A percentile compares a stretch with the other conserved stretches of the same genome.
Evolutionary conservation across 1,140 invertebrate genomes (phyloP).

Genomic region (Drosophila grimshawi): DNA sequence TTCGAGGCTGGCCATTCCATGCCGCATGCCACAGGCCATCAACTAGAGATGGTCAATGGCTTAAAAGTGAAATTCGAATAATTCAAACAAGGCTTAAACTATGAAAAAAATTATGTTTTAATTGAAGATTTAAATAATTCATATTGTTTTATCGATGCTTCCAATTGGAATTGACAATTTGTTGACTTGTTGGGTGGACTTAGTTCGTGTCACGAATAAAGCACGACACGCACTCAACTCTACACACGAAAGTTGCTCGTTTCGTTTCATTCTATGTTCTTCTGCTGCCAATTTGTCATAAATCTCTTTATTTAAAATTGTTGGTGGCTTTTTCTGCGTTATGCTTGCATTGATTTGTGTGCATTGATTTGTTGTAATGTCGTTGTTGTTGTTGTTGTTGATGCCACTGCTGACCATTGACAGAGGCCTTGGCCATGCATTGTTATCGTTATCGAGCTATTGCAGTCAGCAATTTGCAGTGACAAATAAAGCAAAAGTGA

Average conservation of each 20-base stretch:
- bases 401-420: slow-evolving; percentile 32
- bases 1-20: neutral
- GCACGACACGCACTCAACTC: neutral
- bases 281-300: slow-evolving; percentile 76
- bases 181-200: neutral
- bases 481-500: slow-evolving; percentile 29
- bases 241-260: neutral
- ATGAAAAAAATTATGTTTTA: no score
- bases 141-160: no score
- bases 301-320: slow-evolving; percentile 82
- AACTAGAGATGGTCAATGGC: neutral
- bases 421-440: slow-evolving; percentile 20
- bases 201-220: neutral
- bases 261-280: neutral
- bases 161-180: no score
- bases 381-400: slow-evolving; percentile 4
- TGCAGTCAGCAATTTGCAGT: slow-evolving; percentile 55
- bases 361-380: slow-evolving; percentile 55
- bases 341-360: slow-evolving; percentile 47
- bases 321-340: slow-evolving; percentile 47
- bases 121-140: no score
- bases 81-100: no score
- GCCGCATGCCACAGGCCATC: slow-evolving; percentile 7
- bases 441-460: slow-evolving; percentile 53
- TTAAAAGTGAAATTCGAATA: no score